Evolutionary conservation across 2,113 vertebrate genomes (phyloP).

Genomic region (Cyprinus carpio): DNA sequence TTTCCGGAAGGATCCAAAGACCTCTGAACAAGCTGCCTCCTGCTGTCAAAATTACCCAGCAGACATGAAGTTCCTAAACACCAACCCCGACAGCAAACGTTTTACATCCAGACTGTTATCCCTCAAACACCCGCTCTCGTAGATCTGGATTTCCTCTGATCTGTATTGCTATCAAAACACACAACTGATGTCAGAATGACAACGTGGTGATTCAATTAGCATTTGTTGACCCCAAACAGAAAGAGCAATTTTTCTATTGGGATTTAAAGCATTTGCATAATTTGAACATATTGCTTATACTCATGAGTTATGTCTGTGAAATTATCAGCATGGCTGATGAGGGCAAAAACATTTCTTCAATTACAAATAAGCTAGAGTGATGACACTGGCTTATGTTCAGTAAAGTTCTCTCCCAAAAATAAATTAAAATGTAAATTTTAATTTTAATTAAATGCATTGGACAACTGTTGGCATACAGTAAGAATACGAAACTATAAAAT

Average conservation of each 20-base stretch:
- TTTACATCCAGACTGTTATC: constrained; percentile 42
- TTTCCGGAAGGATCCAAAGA: constrained; percentile 40
- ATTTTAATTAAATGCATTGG: background rate
- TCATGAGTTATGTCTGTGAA: background rate
- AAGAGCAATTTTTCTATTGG: constrained; percentile 6
- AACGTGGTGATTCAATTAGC: constrained; percentile 15
- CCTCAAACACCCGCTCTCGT: constrained; percentile 5
- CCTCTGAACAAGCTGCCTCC: constrained; percentile 39
- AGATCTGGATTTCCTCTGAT: constrained; percentile 28
- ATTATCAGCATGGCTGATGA: background rate
- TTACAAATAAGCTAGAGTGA: background rate
- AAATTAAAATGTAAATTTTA: background rate
- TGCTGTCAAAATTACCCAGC: constrained; percentile 40
- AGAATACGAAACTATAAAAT: background rate
- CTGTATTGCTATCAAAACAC: constrained; percentile 25
- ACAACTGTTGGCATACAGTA: background rate
- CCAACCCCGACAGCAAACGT: constrained; percentile 23
- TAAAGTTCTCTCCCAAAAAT: background rate
- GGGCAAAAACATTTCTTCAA: background rate
- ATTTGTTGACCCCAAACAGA: constrained; percentile 6
- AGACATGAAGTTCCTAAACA: constrained; percentile 33
- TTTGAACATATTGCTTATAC: background rate
- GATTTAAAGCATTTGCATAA: constrained; percentile 16
- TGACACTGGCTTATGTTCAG: background rate
- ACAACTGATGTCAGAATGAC: constrained; percentile 1